These are phyloP conservation scores for Temnothorax rugatulus DNA, from an alignment of 2,888 invertebrate genomes.

Conservation along the genomic window DNA sequence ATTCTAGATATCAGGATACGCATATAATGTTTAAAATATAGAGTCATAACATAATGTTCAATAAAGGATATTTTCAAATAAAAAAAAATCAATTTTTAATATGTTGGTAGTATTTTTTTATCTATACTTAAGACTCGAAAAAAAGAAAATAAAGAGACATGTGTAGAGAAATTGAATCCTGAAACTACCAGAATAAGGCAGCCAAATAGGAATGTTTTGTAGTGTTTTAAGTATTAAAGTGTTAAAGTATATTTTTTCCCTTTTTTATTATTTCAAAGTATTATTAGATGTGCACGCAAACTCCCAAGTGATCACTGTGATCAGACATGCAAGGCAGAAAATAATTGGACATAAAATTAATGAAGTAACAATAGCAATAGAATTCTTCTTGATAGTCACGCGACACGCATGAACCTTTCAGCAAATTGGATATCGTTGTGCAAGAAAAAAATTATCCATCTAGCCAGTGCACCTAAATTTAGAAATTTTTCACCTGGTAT, in stretches of 20 bases:
- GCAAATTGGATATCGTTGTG: not conserved
- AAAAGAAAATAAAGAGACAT: not conserved
- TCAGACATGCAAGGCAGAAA: not conserved
- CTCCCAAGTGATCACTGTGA: not conserved
- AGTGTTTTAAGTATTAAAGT: not conserved
- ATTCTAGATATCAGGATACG: not conserved
- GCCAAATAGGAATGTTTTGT: not conserved
- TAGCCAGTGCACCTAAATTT: not conserved
- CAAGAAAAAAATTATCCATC: not conserved
- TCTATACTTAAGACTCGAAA: not conserved
- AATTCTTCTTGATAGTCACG: not conserved
- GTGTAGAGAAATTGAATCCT: not conserved
- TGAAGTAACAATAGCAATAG: not conserved
- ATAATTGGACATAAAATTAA: slow-evolving; percentile 9
- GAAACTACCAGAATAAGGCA: not conserved
- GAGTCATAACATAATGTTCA: not conserved
- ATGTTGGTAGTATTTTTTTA: not conserved
- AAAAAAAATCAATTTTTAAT: slow-evolving; percentile 16
- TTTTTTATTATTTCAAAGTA: not conserved
- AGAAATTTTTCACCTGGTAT: not conserved
- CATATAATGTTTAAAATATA: slow-evolving; percentile 8
- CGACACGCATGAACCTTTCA: not conserved
- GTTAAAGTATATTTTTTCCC: too few species aligned
- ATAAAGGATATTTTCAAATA: not conserved
- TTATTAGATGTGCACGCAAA: not conserved